Evolutionary conservation across 2,888 invertebrate genomes (phyloP).

Genomic region (Rhingia rostrata): DNA sequence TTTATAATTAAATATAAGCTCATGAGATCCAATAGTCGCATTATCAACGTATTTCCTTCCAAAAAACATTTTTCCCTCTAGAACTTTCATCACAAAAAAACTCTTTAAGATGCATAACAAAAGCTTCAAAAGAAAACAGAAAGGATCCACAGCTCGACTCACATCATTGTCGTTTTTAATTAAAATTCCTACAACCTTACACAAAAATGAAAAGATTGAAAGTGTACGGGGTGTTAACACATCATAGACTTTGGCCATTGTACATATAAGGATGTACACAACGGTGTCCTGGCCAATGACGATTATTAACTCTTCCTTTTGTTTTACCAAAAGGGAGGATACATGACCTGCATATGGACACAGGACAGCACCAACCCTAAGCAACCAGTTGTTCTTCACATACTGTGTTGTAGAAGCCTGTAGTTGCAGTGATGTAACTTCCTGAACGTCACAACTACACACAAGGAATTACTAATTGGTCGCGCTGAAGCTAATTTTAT

Average conservation of each 20-base stretch:
- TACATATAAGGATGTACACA: not conserved
- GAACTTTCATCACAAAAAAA: no score
- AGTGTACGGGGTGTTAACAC: slow-evolving; percentile 36
- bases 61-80: no score
- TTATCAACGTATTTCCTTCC: no score
- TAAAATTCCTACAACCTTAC: slow-evolving; percentile 49
- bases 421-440: slow-evolving; percentile 5
- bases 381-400: slow-evolving; percentile 4
- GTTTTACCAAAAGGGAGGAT: slow-evolving; percentile 9
- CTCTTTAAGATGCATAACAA: no score
- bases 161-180: slow-evolving; percentile 58
- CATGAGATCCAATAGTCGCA: no score
- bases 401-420: not conserved
- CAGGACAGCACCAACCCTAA: slow-evolving; percentile 28
- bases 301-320: slow-evolving; percentile 27
- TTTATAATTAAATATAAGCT: no score
- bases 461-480: slow-evolving; percentile 66
- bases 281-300: slow-evolving; percentile 15
- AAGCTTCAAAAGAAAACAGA: no score
- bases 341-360: slow-evolving; percentile 50
- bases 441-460: slow-evolving; percentile 46
- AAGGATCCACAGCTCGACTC: not conserved
- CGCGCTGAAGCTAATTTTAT: slow-evolving; percentile 66
- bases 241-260: slow-evolving; percentile 7
- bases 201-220: slow-evolving; percentile 22